Conservation (phyloP, 2,888 invertebrate species). For the Diabrotica balteata region DNA sequence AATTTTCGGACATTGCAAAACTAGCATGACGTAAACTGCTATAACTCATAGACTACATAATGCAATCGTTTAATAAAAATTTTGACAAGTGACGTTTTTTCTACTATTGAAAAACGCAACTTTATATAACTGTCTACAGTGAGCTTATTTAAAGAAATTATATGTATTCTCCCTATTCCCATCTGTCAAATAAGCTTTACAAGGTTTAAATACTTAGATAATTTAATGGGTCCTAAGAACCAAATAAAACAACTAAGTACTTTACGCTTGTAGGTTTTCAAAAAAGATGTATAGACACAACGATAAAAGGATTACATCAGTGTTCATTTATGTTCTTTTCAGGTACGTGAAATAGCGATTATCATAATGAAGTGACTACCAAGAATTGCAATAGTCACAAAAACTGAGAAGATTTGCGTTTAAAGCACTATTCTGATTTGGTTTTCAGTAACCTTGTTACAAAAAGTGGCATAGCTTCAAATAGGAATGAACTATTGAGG, state of each 20-base stretch:
- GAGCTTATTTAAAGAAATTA: too few species aligned
- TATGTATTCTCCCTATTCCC: not conserved
- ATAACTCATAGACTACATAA: too few species aligned
- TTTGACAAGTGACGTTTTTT: too few species aligned
- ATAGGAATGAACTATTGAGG: conserved; percentile 15
- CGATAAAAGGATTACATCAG: conserved; percentile 2
- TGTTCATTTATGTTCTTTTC: conserved; percentile 11
- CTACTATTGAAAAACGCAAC: too few species aligned
- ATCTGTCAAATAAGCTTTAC: not conserved
- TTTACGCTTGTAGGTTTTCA: conserved; percentile 7
- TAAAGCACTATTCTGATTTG: conserved; percentile 10
- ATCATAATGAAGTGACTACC: conserved; percentile 18
- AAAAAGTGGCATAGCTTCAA: conserved; percentile 16
- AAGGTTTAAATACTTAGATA: not conserved
- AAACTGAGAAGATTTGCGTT: conserved; percentile 14
- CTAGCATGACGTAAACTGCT: too few species aligned
- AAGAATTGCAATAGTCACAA: conserved; percentile 20
- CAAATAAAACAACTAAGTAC: conserved; percentile 5
- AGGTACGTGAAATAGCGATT: conserved; percentile 16
- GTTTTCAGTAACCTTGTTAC: conserved; percentile 7
- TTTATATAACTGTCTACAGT: too few species aligned
- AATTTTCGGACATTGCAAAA: too few species aligned
- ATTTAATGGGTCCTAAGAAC: not conserved
- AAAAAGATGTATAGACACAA: conserved; percentile 4
- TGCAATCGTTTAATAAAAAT: too few species aligned